Conservation (phyloP, 1,140 invertebrate genomes). For the Sipha flava region DNA sequence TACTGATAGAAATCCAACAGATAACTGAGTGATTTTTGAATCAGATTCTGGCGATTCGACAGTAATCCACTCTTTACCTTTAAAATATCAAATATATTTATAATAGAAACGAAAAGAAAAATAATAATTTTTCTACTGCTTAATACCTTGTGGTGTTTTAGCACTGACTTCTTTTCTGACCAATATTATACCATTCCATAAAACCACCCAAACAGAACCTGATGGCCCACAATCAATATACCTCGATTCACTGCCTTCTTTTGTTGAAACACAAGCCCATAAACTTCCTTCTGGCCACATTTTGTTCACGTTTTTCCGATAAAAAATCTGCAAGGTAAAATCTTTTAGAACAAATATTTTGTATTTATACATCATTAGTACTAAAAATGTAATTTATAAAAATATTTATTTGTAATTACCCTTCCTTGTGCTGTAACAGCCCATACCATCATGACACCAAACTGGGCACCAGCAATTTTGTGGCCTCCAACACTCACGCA, state of each 20-base stretch:
- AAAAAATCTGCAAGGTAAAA: constrained; percentile 58
- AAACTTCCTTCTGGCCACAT: constrained; percentile 72
- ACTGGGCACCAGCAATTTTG: constrained; percentile 62
- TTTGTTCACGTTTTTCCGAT: constrained; percentile 65
- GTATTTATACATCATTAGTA: background rate
- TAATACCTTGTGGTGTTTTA: constrained; percentile 58
- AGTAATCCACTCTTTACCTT: constrained; percentile 68
- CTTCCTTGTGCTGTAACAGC: constrained; percentile 80
- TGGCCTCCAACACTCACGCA: constrained; percentile 78
- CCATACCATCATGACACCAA: constrained; percentile 74
- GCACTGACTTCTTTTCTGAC: constrained; percentile 68
- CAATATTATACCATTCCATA: constrained; percentile 69
- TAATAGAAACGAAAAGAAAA: background rate
- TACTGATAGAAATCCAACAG: constrained; percentile 73
- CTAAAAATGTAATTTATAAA: background rate
- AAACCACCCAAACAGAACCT: constrained; percentile 70
- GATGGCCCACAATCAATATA: constrained; percentile 74
- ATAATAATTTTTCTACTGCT: background rate
- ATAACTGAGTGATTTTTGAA: constrained; percentile 62
- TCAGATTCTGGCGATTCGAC: constrained; percentile 63
- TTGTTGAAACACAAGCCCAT: constrained; percentile 68
- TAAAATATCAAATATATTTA: constrained; percentile 19
- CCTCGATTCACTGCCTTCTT: constrained; percentile 66
- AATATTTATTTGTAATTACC: constrained; percentile 46
- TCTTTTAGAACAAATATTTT: background rate